Base-by-base conservation (phyloP, 2,888 invertebrate species). In the Anthophora plumipes region DNA sequence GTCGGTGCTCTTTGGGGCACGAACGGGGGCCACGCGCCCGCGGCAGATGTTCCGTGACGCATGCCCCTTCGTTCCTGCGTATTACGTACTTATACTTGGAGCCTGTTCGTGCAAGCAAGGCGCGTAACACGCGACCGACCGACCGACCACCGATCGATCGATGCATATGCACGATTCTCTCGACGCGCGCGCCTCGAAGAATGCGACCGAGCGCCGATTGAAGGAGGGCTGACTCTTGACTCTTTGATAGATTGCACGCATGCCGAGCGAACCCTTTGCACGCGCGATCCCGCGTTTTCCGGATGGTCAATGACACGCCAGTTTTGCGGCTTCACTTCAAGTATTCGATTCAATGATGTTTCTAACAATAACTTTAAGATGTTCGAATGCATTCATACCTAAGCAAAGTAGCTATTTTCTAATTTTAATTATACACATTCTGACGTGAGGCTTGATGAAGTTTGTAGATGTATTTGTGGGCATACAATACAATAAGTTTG, bases 21-120 rank as follows among this genome's bases (percentile, higher is more conserved):
- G 87, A 85, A 88, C 77, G 86, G 89, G 89, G 89, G 90, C 89
- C 90, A 90, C 89, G 88, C 89, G 88, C 86, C 81, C 88, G 85
- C 89, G 89, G 89, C 89, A 92, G 92, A 92, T 92, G 92, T 92
- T 92, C 87, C 89, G 89, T 92, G 92, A 92, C 92, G 92, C 92
- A 90, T 91, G 91, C 92, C 90, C 88, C 85, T 84, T 83, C 82
- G 80, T 75, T 82, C 72, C 80, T 80, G 75, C 82, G 84, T 82
- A 85, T 83, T 87, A 84, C 84, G 87, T 84, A 84, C 87, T 88
- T 87, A 84, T 79, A 88, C 87, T 86, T 87, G 75, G 81, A 82
- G 81, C 80, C 57, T 37, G 78, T 77, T 60, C 80, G 83, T 78
- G 74, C 76, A 83, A 77, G 74, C 76, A 83, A 77, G 80, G 79